phyloP scores from a whole-genome alignment of 2,113 vertebrate species.

The Raja brachyura region DNA sequence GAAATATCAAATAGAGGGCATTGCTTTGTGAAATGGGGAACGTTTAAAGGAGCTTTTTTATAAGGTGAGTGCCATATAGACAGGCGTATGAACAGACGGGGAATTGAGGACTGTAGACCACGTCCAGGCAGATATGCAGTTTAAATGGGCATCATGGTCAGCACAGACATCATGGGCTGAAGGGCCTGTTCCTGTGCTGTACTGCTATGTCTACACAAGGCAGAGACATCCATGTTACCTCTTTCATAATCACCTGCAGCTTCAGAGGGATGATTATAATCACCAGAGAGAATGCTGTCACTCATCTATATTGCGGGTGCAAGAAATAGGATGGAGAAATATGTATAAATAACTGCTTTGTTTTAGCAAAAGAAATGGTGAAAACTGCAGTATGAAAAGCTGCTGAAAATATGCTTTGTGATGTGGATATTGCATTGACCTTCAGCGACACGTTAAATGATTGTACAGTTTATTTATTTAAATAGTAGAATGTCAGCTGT shows the following conservation, averaged over 20 bases:
- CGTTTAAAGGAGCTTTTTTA: no score
- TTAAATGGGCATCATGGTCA: no score
- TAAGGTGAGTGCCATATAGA: no score
- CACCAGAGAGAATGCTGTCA: background rate
- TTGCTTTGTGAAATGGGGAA: no score
- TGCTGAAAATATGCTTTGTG: no score
- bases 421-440: background rate
- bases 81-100: no score
- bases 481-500: background rate
- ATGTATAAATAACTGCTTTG: background rate
- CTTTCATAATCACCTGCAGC: background rate
- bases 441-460: background rate
- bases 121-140: no score
- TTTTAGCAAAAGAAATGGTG: background rate
- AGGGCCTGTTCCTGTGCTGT: no score
- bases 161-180: no score
- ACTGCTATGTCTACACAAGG: background rate
- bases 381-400: background rate
- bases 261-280: background rate
- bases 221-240: background rate
- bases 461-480: background rate
- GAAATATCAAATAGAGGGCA: no score
- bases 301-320: background rate
- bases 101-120: no score
- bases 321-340: background rate